phyloP scores from a whole-genome alignment of 2,888 invertebrate genomes.

The Cacoxenus indagator region DNA sequence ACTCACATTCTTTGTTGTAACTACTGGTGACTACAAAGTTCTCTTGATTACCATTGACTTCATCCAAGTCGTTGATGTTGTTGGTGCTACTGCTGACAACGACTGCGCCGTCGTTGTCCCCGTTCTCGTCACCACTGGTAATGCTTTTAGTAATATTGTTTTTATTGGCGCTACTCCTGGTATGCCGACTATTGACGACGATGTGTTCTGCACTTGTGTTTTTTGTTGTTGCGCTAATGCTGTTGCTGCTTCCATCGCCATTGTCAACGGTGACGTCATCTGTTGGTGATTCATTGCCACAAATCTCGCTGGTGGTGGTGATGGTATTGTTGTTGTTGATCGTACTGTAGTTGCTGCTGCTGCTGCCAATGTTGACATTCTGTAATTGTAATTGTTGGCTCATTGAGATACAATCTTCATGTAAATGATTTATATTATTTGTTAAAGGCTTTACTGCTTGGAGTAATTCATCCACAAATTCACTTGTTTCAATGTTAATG shows the following conservation, averaged over 20 bases:
- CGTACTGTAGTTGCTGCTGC: constrained; percentile 24
- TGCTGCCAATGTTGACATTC: constrained; percentile 48
- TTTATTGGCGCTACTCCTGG: constrained; percentile 27
- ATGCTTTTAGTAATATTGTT: constrained; percentile 1
- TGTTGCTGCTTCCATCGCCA: constrained; percentile 33
- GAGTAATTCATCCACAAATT: background rate
- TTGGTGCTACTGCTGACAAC: constrained; percentile 24
- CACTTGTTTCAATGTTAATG: background rate
- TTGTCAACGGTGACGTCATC: too few relatives aligned
- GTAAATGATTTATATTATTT: background rate
- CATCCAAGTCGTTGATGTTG: constrained; percentile 36
- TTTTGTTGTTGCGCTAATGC: background rate
- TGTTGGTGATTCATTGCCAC: too few relatives aligned
- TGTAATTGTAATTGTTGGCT: constrained; percentile 50
- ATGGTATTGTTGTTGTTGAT: constrained; percentile 33
- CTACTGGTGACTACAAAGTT: constrained; percentile 91
- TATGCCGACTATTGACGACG: constrained; percentile 19
- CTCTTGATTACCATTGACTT: constrained; percentile 36
- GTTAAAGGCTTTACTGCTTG: background rate
- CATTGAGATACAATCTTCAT: constrained; percentile 34
- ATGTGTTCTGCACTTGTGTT: background rate
- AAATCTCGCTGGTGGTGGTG: constrained; percentile 19
- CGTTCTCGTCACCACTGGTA: constrained; percentile 22
- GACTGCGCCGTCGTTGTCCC: constrained; percentile 23
- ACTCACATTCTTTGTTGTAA: constrained; percentile 93